These are phyloP conservation scores for Diabrotica undecimpunctata DNA, from an alignment of 1,140 invertebrate species.

Conservation along the genomic window DNA sequence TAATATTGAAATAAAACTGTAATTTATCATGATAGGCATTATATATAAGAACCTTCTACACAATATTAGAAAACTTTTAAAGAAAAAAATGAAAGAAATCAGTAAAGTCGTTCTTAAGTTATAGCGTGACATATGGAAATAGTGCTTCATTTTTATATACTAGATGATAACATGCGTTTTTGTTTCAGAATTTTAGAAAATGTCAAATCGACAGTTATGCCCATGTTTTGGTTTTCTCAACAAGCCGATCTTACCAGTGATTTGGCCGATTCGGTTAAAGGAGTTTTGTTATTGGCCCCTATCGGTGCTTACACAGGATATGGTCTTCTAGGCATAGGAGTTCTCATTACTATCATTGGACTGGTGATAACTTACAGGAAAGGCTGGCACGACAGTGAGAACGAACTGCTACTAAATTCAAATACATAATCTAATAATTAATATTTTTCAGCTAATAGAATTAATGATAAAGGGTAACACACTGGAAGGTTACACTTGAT, in stretches of 20 bases:
- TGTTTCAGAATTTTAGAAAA: slow-evolving; percentile 55
- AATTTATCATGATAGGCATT: no score
- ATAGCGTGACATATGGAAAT: no score
- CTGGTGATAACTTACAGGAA: slow-evolving; percentile 47
- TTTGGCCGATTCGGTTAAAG: slow-evolving; percentile 55
- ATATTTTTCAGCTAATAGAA: slow-evolving; percentile 7
- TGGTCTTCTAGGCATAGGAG: slow-evolving; percentile 51
- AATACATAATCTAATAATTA: slow-evolving; percentile 3
- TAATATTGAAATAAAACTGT: no score
- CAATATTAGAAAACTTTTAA: no score
- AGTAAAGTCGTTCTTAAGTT: no score
- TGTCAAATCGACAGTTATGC: slow-evolving; percentile 57
- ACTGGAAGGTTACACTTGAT: no score
- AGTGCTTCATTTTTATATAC: no score
- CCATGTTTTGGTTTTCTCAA: slow-evolving; percentile 74
- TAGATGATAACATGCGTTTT: no score
- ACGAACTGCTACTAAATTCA: slow-evolving; percentile 31
- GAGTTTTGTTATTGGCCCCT: slow-evolving; percentile 50
- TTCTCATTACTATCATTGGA: slow-evolving; percentile 49
- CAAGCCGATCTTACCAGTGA: slow-evolving; percentile 57
- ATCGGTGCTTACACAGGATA: slow-evolving; percentile 54
- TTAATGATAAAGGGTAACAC: not conserved
- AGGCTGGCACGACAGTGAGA: slow-evolving; percentile 43
- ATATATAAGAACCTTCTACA: no score
- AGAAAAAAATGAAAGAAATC: no score